Base-by-base conservation (phyloP, 2,797 vertebrate species). In the Hyperoplus immaculatus region DNA sequence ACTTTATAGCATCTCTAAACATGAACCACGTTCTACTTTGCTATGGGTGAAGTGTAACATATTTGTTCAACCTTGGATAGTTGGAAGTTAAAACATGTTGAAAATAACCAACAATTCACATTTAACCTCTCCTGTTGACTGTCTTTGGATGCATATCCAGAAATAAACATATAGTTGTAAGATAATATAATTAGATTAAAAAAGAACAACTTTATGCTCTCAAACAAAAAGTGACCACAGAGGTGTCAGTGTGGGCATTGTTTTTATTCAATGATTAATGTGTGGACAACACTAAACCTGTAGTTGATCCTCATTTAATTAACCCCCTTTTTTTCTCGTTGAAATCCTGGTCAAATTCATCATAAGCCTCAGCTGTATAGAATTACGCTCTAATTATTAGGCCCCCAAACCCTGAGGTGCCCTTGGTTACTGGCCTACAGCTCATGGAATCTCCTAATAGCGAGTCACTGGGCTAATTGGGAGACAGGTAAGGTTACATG, bases 401-500 rank as follows among this genome's bases (percentile, higher is more conserved):
- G 41, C 76, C 64, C 65, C 72, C 80, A 75, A 88, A 84, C 72
- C 87, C 88, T 12, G 92, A 92, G 94, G 87, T 88, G 86, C 88
- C 77, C 86, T 85, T 76, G 89, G 88, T 88, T 90, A 87, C 83
- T 80, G 82, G 84, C 80, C 87, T 74, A 46, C 88, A 90, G 92
- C 89, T 88, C 81, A 46, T 78, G 91, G 90, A 93, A 91, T 93
- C 91, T 93, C 88, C 92, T 94, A 95, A 94, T 93, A 93, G 92
- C 85, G 77, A 95, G 92, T 93, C 92, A 91, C 80, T 50, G 91
- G 93, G 89, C 94, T 95, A 95, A 96, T 95, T 95, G 93, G 90
- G 76, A 91, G 86, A 93, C 94, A 95, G 94, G 94, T 95, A 95
- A 91, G 94, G 95, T 95, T 95, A 96, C 95, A 96, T 95, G 91